phyloP scores from a whole-genome alignment of 2,888 invertebrate genomes.

The Pseudeuparius sepicola region DNA sequence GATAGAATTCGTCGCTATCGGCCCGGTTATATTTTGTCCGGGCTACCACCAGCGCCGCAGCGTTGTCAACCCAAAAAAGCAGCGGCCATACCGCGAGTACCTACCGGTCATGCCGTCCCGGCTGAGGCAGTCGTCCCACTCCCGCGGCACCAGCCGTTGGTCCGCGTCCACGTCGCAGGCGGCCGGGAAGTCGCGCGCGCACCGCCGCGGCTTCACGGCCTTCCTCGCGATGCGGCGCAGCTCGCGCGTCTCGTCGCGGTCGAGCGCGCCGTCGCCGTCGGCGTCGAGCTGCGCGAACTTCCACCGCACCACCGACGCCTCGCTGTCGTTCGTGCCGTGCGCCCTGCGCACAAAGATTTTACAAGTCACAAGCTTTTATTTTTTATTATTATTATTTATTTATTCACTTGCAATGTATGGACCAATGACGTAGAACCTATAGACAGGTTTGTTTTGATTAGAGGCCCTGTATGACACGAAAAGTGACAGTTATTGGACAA shows the following conservation, averaged over 20 bases:
- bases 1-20: no score
- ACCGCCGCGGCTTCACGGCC: constrained; percentile 79
- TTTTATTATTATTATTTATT: no score
- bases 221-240: constrained; percentile 75
- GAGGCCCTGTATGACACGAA: no score
- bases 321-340: constrained; percentile 33
- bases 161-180: constrained; percentile 81
- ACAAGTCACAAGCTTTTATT: no score
- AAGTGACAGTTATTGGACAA: no score
- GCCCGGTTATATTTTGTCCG: no score
- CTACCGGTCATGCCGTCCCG: constrained; percentile 75
- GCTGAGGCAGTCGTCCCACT: constrained; percentile 82
- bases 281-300: constrained; percentile 79
- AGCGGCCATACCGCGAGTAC: no score
- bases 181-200: constrained; percentile 79
- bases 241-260: constrained; percentile 73
- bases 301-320: constrained; percentile 67
- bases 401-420: no score
- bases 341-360: constrained; percentile 32
- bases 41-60: no score
- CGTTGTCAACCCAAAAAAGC: no score
- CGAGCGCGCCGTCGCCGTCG: constrained; percentile 67
- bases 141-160: constrained; percentile 63
- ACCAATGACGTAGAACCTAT: no score
- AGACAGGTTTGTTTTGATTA: no score